Conservation (phyloP, 2,113 vertebrate species). For the Poicephalus meyeri region DNA sequence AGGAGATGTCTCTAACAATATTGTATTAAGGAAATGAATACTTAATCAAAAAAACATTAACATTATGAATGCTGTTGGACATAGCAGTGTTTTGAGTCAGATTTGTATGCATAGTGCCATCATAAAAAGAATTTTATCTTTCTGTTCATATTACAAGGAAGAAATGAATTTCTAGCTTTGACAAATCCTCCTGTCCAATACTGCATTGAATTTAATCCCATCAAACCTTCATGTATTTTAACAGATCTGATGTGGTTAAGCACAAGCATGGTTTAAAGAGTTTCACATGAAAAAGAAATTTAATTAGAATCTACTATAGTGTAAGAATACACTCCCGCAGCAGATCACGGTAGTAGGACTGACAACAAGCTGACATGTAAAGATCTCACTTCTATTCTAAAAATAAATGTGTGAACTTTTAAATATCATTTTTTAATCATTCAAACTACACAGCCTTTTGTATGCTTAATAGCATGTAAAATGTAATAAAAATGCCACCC, state of each 20-base stretch:
- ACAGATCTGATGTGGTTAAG: conserved; percentile 36
- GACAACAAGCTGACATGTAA: background rate
- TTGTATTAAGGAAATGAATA: no score
- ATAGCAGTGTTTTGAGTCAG: background rate
- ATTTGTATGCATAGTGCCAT: background rate
- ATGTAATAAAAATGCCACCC: background rate
- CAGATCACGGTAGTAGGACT: background rate
- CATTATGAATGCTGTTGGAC: no score
- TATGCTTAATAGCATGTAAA: background rate
- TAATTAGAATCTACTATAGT: background rate
- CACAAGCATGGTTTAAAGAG: background rate
- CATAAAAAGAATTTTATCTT: background rate
- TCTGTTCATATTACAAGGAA: background rate
- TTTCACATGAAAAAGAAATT: background rate
- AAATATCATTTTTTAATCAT: conserved; percentile 12
- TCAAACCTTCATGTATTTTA: conserved; percentile 32
- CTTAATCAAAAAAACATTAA: no score
- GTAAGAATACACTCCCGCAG: background rate
- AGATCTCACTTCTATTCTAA: conserved; percentile 23
- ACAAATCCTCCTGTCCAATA: background rate
- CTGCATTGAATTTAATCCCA: conserved; percentile 20
- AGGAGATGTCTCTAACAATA: no score
- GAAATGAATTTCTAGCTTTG: background rate
- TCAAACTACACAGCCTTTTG: background rate
- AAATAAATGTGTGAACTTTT: background rate